Percentiles rank a stretch among this genome's conserved stretches.
These are phyloP conservation scores for Caretta caretta DNA, from an alignment of 2,113 vertebrate species.

Conservation along the genomic window DNA sequence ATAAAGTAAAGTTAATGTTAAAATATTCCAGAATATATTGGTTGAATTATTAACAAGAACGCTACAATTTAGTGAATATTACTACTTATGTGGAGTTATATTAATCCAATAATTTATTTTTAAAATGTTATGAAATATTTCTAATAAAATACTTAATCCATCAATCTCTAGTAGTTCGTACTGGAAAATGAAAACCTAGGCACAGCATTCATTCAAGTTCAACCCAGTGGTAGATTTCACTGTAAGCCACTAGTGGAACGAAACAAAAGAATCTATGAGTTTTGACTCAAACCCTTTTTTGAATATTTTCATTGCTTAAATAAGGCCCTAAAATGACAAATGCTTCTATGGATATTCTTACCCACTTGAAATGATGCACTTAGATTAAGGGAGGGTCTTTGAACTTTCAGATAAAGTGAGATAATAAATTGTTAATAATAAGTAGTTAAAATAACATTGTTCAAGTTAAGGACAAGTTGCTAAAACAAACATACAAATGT, in stretches of 20 bases:
- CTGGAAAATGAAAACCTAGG: constrained; percentile 52
- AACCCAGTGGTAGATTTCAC: constrained; percentile 21
- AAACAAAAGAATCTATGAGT: constrained; percentile 53
- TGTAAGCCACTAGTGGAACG: constrained; percentile 36
- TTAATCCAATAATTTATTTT: constrained; percentile 66
- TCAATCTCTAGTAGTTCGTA: not conserved
- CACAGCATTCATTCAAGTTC: constrained; percentile 15
- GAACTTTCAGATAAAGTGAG: not conserved
- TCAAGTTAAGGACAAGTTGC: not conserved
- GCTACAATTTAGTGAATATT: constrained; percentile 43
- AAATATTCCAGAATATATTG: constrained; percentile 67
- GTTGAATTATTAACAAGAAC: constrained; percentile 63
- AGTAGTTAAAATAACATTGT: not conserved
- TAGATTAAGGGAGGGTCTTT: not conserved
- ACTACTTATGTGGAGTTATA: constrained; percentile 34
- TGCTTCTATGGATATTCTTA: not conserved
- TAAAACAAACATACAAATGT: not conserved
- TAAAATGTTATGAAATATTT: constrained; percentile 56
- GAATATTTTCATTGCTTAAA: not conserved
- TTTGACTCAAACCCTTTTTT: constrained; percentile 9
- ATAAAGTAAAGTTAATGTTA: constrained; percentile 53
- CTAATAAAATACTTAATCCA: constrained; percentile 46
- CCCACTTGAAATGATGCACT: not conserved
- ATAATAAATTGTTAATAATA: not conserved
- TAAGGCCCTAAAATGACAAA: not conserved